These are phyloP conservation scores for Eupeodes latifasciatus DNA, from an alignment of 2,888 invertebrate species.

Conservation along the genomic window DNA sequence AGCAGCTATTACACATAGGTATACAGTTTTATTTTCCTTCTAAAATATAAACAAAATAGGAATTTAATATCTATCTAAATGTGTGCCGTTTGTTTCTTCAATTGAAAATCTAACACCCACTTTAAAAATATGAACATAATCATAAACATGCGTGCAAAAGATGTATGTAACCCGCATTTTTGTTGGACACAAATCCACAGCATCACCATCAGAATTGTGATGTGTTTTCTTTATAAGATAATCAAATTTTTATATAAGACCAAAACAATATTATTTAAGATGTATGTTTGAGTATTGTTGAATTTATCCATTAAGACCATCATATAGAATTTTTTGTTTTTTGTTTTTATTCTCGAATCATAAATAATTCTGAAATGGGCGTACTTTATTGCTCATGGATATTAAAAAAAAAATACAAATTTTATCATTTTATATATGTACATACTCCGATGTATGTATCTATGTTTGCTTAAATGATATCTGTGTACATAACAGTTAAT, in stretches of 20 bases:
- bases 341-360: background rate
- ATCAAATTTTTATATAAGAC: constrained; percentile 4
- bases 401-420: background rate
- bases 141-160: constrained; percentile 22
- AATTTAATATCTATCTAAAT: background rate
- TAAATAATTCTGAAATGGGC: constrained; percentile 44
- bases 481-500: constrained; percentile 28
- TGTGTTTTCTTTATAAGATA: constrained; percentile 1
- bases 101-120: constrained; percentile 27
- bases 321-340: too few relatives aligned
- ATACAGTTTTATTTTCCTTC: too few relatives aligned
- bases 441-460: background rate
- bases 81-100: background rate
- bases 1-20: too few relatives aligned
- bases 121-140: constrained; percentile 21
- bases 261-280: background rate
- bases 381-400: constrained; percentile 24
- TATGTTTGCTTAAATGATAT: background rate
- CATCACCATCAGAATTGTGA: background rate
- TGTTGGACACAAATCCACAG: background rate
- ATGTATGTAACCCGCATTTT: constrained; percentile 26
- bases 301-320: background rate
- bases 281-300: background rate
- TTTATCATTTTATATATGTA: background rate
- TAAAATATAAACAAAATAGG: background rate